Evolutionary conservation across 2,797 vertebrate species (phyloP).

Genomic region (Halcyon badia): DNA sequence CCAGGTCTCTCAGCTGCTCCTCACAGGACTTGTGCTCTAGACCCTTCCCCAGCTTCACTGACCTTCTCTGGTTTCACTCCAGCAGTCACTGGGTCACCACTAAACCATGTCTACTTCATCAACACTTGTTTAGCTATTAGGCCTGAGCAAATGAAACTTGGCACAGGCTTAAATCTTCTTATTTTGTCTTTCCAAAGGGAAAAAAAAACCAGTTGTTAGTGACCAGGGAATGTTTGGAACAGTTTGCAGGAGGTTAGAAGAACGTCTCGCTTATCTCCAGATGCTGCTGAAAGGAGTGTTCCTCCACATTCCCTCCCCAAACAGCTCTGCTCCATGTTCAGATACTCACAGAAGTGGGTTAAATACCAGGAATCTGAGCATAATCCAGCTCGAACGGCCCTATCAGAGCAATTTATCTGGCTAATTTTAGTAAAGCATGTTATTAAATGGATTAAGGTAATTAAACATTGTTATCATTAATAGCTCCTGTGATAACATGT

Average conservation of each 20-base stretch:
- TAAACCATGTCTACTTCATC: too few species aligned
- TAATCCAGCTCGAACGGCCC: background rate
- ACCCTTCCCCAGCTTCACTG: too few species aligned
- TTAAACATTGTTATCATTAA: background rate
- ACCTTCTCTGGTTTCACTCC: too few species aligned
- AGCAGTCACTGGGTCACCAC: too few species aligned
- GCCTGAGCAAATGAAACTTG: too few species aligned
- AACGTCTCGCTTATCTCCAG: fast-evolving
- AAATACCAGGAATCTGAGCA: background rate
- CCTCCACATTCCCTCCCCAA: background rate
- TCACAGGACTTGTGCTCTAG: too few species aligned
- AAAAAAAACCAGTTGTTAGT: too few species aligned
- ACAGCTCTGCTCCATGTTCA: background rate
- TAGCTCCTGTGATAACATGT: background rate
- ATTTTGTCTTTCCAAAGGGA: too few species aligned
- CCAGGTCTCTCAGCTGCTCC: too few species aligned
- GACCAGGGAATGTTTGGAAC: background rate
- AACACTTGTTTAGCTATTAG: too few species aligned
- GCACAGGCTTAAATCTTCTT: too few species aligned
- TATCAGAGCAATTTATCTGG: background rate
- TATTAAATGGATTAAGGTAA: slow-evolving; percentile 38
- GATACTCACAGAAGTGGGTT: background rate
- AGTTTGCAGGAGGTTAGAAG: background rate
- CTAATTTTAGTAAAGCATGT: background rate
- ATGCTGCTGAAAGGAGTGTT: background rate